Base-by-base conservation (phyloP, 1,140 invertebrate species). In the Xylocopa sonorina region DNA sequence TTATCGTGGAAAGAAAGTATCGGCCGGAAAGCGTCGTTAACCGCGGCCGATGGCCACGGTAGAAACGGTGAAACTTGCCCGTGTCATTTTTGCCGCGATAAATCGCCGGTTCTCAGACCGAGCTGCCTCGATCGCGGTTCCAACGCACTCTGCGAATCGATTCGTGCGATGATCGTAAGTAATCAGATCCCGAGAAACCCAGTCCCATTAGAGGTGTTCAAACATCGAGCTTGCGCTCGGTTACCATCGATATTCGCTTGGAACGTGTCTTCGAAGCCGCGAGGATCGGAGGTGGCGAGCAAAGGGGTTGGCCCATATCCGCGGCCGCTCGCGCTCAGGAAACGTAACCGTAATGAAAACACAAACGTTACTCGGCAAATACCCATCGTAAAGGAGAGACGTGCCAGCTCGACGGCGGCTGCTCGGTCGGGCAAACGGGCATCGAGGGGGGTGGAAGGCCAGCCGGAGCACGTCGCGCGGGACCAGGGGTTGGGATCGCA, bases 311-410 rank as follows among this genome's bases (percentile, higher is more conserved):
- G n/a, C n/a, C n/a, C n/a, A n/a, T n/a, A n/a, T n/a, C n/a, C n/a
- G n/a, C n/a, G 48, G 27, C 29, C 67, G 29, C 51, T 41, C 27
- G 67, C 18, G 34, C 67, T n/a, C n/a, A n/a, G n/a, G 41, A 3
- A 14, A 21, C 32, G 46, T 41, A 62, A 24, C 71, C 41, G 18
- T 34, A 74, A 74, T 38, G 46, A 63, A 74, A 74, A 51, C 57
- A 41, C 57, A 62, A 62, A 62, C 60, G 21, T 64, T 53, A 29
- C 34, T 34, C 32, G 4, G 57, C 32, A 29, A 51, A 64, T 64
- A 32, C 9, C 46, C 5, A 50, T 64, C 48, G 32, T 32, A 53
- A 64, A 63, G 72, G 72, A 53, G 53, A 41, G 27, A 46, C 58
- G 32, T n/a, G 58, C 41, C 6, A 32, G 51, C 46, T 38, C 18